phyloP scores from a whole-genome alignment of 2,113 vertebrate species.

The Gymnobelideus leadbeateri region DNA sequence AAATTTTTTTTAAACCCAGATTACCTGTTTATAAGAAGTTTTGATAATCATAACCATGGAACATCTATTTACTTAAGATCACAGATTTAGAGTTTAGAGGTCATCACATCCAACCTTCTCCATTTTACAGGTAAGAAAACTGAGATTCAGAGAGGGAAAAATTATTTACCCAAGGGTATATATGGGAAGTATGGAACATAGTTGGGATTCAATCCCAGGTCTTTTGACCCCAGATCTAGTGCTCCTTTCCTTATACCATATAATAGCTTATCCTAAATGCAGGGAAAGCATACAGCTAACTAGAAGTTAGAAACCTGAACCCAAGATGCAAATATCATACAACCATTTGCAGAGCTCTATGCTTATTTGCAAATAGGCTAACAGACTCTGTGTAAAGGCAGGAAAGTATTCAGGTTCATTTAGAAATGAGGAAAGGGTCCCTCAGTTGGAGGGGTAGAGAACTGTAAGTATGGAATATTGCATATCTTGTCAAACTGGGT shows the following conservation, averaged over 20 bases:
- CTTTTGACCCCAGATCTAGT: background rate
- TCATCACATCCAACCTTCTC: background rate
- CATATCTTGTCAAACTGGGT: background rate
- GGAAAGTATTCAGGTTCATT: background rate
- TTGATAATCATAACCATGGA: background rate
- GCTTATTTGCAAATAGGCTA: background rate
- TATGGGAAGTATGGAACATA: background rate
- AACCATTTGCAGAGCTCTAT: background rate
- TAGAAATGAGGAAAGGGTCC: background rate
- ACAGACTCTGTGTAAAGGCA: background rate
- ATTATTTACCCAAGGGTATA: background rate
- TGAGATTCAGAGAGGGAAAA: background rate
- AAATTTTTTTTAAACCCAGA: background rate
- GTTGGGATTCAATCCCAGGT: background rate
- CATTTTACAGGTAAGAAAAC: background rate
- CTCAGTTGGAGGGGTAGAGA: background rate
- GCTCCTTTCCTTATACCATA: background rate
- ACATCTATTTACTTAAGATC: background rate
- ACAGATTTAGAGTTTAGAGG: background rate
- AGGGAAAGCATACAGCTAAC: background rate
- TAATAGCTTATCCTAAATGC: background rate
- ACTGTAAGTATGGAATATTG: background rate
- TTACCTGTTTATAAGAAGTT: background rate
- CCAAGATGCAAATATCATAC: background rate
- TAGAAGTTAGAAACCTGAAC: background rate